Base-by-base conservation (phyloP, 2,888 invertebrate species). In the Scaptomyza reducta region DNA sequence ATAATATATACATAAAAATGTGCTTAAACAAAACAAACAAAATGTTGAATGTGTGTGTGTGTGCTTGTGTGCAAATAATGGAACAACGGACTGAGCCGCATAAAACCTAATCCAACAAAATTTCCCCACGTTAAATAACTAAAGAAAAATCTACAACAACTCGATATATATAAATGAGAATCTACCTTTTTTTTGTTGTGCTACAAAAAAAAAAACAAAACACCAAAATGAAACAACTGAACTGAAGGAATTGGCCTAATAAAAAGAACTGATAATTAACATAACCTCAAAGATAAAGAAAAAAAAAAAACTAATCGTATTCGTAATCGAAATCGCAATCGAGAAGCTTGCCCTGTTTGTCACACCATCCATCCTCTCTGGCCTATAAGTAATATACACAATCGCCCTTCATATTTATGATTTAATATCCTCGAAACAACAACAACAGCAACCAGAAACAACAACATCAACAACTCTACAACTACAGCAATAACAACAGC, bases 321-420 rank as follows among this genome's bases (percentile, higher is more conserved):
- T 44, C 7, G 5, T 46, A 58, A 38, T 3, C n/a, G n/a, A 3
- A 1, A 35, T 44, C 7, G 3, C 46, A 58, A 38, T 50, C 25
- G 47, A 63, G 31, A 79, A 84, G 61, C 87, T 84, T 81, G 85
- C 87, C 85, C 68, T 77, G 68, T 80, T 77, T 71, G 56, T 67
- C 68, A 68, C 56, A 44, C 40, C 47, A 50, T 58, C 31, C 60
- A 75, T 61, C 40, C 49, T 67, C 59, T 71, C 66, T 76, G 69
- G 57, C 68, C 56, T 44, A 51, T 31, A 63, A 35, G 33, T 54
- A 64, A 63, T 38, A 64, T 27, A 70, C 63, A 70, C 55, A 59
- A 58, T 72, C 69, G 68, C 46, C 40, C 16, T 54, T 61, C 73
- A 65, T 65, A 58, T 54, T 67, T 72, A 53, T 73, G 56, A 77